Evolutionary conservation across 2,797 vertebrate species (phyloP), one percentile per base, ranked within the genome.

Genomic region (Ceryle rudis): DNA sequence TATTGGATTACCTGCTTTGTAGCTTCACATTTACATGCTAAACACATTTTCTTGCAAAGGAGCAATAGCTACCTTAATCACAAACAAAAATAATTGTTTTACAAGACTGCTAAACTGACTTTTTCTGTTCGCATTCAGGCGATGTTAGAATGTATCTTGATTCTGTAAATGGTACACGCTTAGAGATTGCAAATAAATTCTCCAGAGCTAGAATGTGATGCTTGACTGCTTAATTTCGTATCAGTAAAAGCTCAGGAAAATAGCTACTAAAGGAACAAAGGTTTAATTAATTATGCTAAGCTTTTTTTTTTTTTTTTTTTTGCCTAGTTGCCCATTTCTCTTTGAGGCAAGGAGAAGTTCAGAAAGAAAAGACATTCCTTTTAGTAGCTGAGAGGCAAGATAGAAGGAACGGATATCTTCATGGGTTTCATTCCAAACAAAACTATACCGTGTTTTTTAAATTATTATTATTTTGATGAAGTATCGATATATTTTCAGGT

Each of bases 211-310:
- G 20, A 17, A 31, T 86, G 35, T 73, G 72, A 14, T 74, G 23
- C 46, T 67, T 85, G 28, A 37, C 57, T 70, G 64, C 66, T 51
- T 90, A 8, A 55, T 90, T 87, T 89, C 1, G 0, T 83, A 10
- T 33, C n/a, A 33, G 35, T 47, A 41, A 72, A 92, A 72, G 47
- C 44, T 61, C 8, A 7, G 33, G 60, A 74, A 87, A 89, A 51
- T 57, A 85, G 44, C 29, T 83, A 5, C 49, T 91, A 84, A 35
- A 79, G 35, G 42, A 92, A n/a, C n/a, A 60, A 46, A 64, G 33
- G 12, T 54, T 91, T 39, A 81, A 49, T 79, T 73, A 84, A 93
- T 86, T 74, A 89, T 15, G 41, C 11, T 20, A 42, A 82, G 28
- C 51, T 54, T 54, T 54, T 29, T 49, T 26, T 49, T 22, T 47